Percentiles rank a stretch among this genome's conserved stretches.
Evolutionary conservation across 2,113 vertebrate genomes (phyloP).

Genomic region (Eurystomus gularis): DNA sequence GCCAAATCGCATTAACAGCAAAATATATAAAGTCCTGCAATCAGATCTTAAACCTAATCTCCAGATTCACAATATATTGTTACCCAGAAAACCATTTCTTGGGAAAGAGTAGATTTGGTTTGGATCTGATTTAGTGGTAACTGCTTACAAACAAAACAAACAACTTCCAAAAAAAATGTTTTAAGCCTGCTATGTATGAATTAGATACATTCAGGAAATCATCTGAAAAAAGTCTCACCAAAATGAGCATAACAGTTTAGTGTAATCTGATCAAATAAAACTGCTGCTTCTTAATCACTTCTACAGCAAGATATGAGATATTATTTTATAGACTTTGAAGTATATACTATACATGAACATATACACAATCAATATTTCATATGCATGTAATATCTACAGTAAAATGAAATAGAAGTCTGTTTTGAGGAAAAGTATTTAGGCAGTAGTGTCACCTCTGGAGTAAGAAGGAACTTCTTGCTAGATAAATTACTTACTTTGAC

Average conservation of each 20-base stretch:
- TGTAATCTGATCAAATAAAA: background rate
- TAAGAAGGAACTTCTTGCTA: background rate
- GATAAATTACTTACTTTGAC: background rate
- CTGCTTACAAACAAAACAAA: constrained; percentile 21
- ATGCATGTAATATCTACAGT: background rate
- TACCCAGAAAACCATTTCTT: constrained; percentile 58
- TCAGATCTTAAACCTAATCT: background rate
- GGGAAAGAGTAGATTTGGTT: constrained; percentile 25
- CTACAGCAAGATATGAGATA: background rate
- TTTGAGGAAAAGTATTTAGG: background rate
- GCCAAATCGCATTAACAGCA: background rate
- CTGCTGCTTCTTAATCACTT: background rate
- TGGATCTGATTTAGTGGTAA: constrained; percentile 35
- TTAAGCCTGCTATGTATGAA: background rate
- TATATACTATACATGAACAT: background rate
- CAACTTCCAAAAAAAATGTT: background rate
- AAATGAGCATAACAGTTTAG: background rate
- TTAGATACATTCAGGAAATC: background rate
- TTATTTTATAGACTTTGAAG: background rate
- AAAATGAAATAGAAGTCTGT: background rate
- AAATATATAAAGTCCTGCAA: background rate
- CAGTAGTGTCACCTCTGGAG: background rate
- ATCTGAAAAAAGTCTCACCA: background rate
- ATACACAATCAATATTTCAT: background rate
- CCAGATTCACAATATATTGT: constrained; percentile 50